Base-by-base conservation (phyloP, 2,113 vertebrate genomes). In the Hipposideros armiger region DNA sequence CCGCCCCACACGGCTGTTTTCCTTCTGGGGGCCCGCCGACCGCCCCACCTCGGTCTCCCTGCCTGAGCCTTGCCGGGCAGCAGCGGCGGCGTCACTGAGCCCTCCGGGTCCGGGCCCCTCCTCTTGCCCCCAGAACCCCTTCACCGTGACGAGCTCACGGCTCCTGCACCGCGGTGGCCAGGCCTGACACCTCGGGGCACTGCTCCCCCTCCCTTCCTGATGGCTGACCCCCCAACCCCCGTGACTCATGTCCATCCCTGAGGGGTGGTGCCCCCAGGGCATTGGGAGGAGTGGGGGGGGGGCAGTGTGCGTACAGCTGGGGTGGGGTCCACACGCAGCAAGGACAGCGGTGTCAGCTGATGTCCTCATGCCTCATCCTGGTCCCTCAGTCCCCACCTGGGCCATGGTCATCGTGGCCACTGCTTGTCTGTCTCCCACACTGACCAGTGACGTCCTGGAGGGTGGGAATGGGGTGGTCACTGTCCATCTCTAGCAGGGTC, bases 41-140 rank as follows among this genome's bases (percentile, higher is more conserved):
- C 0, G 32, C 1, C 47, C 47, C 47, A 11, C 54, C 30, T 4
- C 1, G 0, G 24, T 8, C 3, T 6, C 36, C 54, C 30, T 7
- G 2, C 16, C 1, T 0, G 56, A 70, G 36, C 42, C 28, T 13
- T 0, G 28, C 52, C 14, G 60, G 3, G 26, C 10, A 45, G 66
- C 4, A 2, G 69, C 17, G 6, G 14, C 4, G 2, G 26, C n/a
- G 20, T 42, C 4, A 7, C 36, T 9, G 62, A 47, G 64, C 28
- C 32, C 15, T 16, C 0, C 13, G 5, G 40, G 17, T 6, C 54
- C 0, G 0, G 3, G 20, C 50, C 22, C 5, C 2, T 26, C 10
- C 26, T 1, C 11, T 60, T 7, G n/a, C 32, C 52, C 64, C 60
- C 3, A 19, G 40, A 4, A 50, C 47, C 36, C 11, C 67, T 11